Conservation (phyloP, 1,140 invertebrate genomes). For the Triops cancriformis region DNA sequence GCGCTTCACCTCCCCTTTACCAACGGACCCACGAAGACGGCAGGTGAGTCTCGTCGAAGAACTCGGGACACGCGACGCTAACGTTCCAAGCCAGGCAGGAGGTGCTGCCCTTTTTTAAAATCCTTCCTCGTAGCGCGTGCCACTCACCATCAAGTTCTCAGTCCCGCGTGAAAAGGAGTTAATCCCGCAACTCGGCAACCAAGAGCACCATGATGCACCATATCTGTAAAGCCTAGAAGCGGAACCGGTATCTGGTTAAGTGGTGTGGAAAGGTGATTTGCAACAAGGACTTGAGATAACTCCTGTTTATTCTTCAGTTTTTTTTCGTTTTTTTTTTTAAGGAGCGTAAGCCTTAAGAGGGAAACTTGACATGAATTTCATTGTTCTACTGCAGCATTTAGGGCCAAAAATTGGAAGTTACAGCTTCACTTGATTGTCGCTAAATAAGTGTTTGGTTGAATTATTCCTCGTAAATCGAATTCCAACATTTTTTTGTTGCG, state of each 20-base stretch:
- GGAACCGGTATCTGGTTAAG: background rate
- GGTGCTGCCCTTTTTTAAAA: background rate
- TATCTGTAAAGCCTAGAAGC: background rate
- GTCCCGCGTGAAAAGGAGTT: constrained; percentile 5
- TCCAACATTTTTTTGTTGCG: no score
- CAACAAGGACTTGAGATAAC: no score
- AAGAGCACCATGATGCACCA: background rate
- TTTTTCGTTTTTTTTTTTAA: no score
- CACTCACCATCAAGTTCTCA: background rate
- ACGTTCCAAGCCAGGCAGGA: background rate
- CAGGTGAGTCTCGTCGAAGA: background rate
- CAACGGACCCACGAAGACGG: background rate
- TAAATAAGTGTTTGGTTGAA: no score
- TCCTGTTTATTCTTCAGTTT: no score
- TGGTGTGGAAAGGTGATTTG: no score
- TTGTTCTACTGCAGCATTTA: no score
- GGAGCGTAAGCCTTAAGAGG: no score
- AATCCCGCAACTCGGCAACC: background rate
- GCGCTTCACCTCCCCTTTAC: background rate
- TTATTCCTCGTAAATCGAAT: no score
- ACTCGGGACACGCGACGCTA: background rate
- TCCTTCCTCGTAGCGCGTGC: background rate
- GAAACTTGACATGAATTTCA: no score
- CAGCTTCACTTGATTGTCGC: no score
- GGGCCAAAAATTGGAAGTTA: no score